A percentile compares a stretch with the other conserved stretches of the same genome.
Evolutionary conservation across 2,888 invertebrate genomes (phyloP).

Genomic region (Acleris sparsana): DNA sequence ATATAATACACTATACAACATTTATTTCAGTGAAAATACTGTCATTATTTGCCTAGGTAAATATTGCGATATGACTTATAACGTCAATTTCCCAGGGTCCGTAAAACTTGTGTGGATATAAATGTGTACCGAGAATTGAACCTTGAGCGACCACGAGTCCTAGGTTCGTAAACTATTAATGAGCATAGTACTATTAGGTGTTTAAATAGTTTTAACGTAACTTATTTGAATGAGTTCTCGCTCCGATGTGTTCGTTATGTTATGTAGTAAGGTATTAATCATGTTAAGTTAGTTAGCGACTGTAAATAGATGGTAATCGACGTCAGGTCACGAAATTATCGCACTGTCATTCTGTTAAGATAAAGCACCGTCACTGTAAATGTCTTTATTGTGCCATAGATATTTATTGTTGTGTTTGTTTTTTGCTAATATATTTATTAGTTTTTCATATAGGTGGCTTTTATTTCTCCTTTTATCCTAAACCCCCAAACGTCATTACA

Average conservation of each 20-base stretch:
- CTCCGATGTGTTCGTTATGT: conserved; percentile 44
- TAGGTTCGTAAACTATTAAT: conserved; percentile 21
- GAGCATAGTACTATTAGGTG: conserved; percentile 29
- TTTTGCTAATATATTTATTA: conserved; percentile 70
- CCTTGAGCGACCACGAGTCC: conserved; percentile 11
- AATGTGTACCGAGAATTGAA: background rate
- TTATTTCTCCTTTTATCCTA: conserved; percentile 28
- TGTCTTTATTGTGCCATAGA: conserved; percentile 43
- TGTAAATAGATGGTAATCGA: conserved; percentile 66
- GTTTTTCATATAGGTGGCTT: conserved; percentile 52
- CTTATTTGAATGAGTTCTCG: conserved; percentile 46
- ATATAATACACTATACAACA: no score
- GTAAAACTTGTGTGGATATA: background rate
- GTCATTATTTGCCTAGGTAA: no score
- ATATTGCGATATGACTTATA: no score
- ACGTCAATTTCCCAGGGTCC: background rate
- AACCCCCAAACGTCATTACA: background rate
- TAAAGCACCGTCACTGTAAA: conserved; percentile 23
- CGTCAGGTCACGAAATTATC: conserved; percentile 21
- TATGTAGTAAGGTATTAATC: conserved; percentile 40
- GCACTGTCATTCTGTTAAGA: conserved; percentile 18
- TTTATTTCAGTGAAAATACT: no score
- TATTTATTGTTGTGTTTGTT: conserved; percentile 71
- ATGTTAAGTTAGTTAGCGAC: conserved; percentile 57
- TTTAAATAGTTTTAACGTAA: conserved; percentile 39